Evolutionary conservation across 2,888 invertebrate genomes (phyloP), one percentile per base, ranked within the genome.

Genomic region (Leuctra nigra): DNA sequence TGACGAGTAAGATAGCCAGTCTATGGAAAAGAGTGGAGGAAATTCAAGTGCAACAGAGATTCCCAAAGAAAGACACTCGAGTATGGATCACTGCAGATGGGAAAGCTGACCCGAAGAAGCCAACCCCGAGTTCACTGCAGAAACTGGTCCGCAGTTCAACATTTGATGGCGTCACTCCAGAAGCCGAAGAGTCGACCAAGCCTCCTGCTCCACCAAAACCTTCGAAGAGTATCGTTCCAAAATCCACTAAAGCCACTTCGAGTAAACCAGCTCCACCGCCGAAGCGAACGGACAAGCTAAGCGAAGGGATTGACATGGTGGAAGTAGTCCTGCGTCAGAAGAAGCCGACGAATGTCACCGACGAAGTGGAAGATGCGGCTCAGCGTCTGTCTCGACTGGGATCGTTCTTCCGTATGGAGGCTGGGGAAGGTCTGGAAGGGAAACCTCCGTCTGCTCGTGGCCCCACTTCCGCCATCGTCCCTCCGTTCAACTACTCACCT

Each of bases 1-100:
- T 84, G 1, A 83, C 86, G 11, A 89, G 89, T 69, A 87, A 86
- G 69, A 87, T 91, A 54, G 86, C 89, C 0, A 85, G 80, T 65
- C 70, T 91, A 14, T 90, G 89, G 89, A 88, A 86, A 66, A 84
- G 80, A 68, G 86, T 86, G 0, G 86, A 87, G 64, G 82, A 84
- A 57, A 80, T 74, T 36, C 84, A 83, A 62, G 81, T 76, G 57
- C 77, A 77, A 61, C 77, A 75, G 46, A 71, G 75, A 2, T 67
- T 68, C 18, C 73, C 73, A 52, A 81, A 79, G 64, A 76, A 77
- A 7, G 83, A 83, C 57, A 78, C 75, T 46, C 73, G 79, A 60
- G 80, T 82, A 7, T 83, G 81, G 81, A 79, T 82, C 36, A 76
- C 77, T 25, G 58, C 55, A 24, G 52, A 53, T 39, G 23, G 38